These are phyloP conservation scores for Scleropages formosus DNA, from an alignment of 2,797 vertebrate genomes.

Conservation along the genomic window DNA sequence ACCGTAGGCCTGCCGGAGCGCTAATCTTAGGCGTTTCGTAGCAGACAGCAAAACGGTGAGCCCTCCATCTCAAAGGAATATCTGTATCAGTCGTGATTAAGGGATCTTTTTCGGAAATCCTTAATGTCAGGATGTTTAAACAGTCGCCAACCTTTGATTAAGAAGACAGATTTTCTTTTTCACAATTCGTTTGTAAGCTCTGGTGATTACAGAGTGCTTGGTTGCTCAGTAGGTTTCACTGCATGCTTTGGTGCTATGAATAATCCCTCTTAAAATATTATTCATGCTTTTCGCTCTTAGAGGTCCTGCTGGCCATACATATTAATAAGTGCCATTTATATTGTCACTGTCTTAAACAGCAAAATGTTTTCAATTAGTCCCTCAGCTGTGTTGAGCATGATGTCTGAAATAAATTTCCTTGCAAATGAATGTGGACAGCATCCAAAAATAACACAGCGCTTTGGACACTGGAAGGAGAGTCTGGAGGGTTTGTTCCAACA, in stretches of 20 bases:
- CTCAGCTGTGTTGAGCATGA: neutral
- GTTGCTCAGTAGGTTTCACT: neutral
- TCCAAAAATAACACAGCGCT: neutral
- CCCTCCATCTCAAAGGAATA: no score
- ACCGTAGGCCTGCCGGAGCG: no score
- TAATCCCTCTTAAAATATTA: neutral
- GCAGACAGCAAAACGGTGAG: no score
- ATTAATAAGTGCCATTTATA: slow-evolving; percentile 17
- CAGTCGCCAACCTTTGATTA: neutral
- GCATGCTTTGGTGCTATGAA: neutral
- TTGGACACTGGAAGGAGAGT: neutral
- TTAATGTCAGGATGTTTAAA: neutral
- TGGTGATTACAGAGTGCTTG: neutral
- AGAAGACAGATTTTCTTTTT: neutral
- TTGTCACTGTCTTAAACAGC: slow-evolving; percentile 5
- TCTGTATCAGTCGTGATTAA: no score
- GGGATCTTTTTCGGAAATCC: no score
- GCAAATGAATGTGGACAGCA: neutral
- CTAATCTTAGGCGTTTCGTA: no score
- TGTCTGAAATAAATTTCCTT: slow-evolving; percentile 7
- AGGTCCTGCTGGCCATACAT: slow-evolving; percentile 12
- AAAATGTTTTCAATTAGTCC: slow-evolving; percentile 1
- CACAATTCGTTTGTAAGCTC: neutral
- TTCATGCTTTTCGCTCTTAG: neutral
- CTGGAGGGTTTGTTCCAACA: slow-evolving; percentile 2